Percentiles rank a stretch among this genome's conserved stretches.
phyloP scores from a whole-genome alignment of 2,113 vertebrate genomes.

The Ctenomys sociabilis region DNA sequence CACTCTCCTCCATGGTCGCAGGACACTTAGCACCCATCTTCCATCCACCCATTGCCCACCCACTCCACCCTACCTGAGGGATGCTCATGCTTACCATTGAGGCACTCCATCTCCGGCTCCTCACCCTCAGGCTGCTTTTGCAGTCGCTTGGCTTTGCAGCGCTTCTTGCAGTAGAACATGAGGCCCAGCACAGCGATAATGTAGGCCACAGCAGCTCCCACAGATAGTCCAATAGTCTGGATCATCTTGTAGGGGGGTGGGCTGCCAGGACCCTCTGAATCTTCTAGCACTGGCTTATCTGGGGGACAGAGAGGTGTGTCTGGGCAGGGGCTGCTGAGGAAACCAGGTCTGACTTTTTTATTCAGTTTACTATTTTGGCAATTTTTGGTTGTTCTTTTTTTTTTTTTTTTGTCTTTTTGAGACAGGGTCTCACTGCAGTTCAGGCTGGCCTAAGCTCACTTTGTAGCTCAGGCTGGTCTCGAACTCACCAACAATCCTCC shows the following conservation, averaged over 20 bases:
- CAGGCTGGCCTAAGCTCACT: no score
- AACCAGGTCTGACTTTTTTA: background rate
- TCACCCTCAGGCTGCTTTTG: constrained; percentile 94
- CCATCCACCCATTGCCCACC: background rate
- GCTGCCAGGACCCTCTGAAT: constrained; percentile 79
- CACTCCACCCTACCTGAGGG: background rate
- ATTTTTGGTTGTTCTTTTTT: background rate
- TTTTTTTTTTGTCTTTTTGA: no score
- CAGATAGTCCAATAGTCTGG: constrained; percentile 97
- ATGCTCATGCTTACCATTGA: constrained; percentile 90
- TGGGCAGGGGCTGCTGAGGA: background rate
- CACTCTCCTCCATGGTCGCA: background rate
- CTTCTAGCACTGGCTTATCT: constrained; percentile 90
- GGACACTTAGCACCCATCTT: background rate
- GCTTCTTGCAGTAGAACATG: constrained; percentile 99
- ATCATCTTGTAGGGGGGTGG: constrained; percentile 98
- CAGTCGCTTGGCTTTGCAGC: constrained; percentile 93
- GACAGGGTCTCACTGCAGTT: background rate
- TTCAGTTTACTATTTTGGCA: background rate
- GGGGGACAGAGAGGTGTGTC: constrained; percentile 57
- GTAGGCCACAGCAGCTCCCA: constrained; percentile 97
- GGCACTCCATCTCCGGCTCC: constrained; percentile 97
- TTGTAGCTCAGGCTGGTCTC: no score
- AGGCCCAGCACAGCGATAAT: constrained; percentile 97
- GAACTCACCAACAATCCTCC: no score